phyloP scores from a whole-genome alignment of 2,888 invertebrate genomes.

The Scaptomyza caliginosa region DNA sequence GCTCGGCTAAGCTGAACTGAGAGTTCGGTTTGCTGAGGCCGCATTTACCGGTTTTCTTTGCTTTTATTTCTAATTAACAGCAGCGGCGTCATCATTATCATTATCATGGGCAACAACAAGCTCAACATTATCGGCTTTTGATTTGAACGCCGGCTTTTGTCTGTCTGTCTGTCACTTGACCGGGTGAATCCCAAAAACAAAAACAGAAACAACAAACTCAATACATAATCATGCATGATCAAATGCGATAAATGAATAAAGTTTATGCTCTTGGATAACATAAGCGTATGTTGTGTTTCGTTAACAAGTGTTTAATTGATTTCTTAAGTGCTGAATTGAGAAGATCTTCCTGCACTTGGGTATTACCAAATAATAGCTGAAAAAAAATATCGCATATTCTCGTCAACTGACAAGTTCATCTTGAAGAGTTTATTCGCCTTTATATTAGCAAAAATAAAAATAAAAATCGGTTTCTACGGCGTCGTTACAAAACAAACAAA shows the following conservation, averaged over 20 bases:
- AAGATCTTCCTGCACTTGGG: constrained; percentile 45
- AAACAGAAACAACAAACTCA: constrained; percentile 12
- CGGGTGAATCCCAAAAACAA: constrained; percentile 57
- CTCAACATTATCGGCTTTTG: constrained; percentile 25
- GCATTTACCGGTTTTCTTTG: constrained; percentile 66
- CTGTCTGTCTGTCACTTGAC: constrained; percentile 45
- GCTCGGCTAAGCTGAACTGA: constrained; percentile 1
- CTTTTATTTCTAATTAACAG: constrained; percentile 60
- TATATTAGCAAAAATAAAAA: constrained; percentile 1
- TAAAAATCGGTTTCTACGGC: constrained; percentile 61
- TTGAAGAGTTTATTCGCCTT: constrained; percentile 77
- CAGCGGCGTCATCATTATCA: constrained; percentile 16
- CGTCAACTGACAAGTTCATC: constrained; percentile 62
- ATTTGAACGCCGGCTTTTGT: constrained; percentile 5
- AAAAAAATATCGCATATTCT: constrained; percentile 33
- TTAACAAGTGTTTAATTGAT: constrained; percentile 8
- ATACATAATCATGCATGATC: constrained; percentile 35
- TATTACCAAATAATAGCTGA: constrained; percentile 13
- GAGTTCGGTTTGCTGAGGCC: constrained; percentile 18
- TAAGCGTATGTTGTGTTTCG: constrained; percentile 7
- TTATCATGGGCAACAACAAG: constrained; percentile 7
- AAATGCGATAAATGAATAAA: not conserved
- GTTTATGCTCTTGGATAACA: constrained; percentile 9
- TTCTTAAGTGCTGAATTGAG: not conserved
- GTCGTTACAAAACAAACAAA: constrained; percentile 50